These are phyloP conservation scores for Larimichthys crocea DNA, from an alignment of 2,113 vertebrate genomes.

Conservation along the genomic window DNA sequence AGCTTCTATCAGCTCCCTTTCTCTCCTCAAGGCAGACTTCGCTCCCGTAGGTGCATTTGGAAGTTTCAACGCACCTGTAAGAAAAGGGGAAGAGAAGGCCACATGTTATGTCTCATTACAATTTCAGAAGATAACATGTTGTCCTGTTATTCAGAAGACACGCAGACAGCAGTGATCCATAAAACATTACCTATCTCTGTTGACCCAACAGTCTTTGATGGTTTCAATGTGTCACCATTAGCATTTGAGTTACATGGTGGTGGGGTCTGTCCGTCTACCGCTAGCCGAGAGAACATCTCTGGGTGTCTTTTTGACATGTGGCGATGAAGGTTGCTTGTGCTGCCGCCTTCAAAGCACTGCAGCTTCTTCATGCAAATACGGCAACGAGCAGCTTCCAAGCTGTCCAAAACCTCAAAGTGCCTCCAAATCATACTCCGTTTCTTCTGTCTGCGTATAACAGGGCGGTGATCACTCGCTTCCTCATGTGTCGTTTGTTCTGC, in stretches of 20 bases:
- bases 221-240: not conserved
- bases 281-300: conserved; percentile 44
- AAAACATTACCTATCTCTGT: conserved; percentile 46
- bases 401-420: conserved; percentile 70
- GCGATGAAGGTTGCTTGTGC: conserved; percentile 76
- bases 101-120: not conserved
- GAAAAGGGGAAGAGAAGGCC: not conserved
- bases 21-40: conserved; percentile 57
- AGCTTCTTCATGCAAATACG: conserved; percentile 78
- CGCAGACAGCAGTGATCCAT: not conserved
- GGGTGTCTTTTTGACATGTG: conserved; percentile 81
- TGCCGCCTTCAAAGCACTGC: conserved; percentile 64
- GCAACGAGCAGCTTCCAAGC: conserved; percentile 67
- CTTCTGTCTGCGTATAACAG: not conserved
- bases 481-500: conserved; percentile 1
- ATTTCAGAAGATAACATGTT: not conserved
- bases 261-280: conserved; percentile 22
- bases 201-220: not conserved
- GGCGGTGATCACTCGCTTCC: not conserved
- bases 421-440: conserved; percentile 78
- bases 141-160: not conserved
- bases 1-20: conserved; percentile 77
- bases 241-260: not conserved
- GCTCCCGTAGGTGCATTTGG: conserved; percentile 26
- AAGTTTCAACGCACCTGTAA: conserved; percentile 14